phyloP scores from a whole-genome alignment of 2,888 invertebrate genomes.

The Leptopterna dolabrata region DNA sequence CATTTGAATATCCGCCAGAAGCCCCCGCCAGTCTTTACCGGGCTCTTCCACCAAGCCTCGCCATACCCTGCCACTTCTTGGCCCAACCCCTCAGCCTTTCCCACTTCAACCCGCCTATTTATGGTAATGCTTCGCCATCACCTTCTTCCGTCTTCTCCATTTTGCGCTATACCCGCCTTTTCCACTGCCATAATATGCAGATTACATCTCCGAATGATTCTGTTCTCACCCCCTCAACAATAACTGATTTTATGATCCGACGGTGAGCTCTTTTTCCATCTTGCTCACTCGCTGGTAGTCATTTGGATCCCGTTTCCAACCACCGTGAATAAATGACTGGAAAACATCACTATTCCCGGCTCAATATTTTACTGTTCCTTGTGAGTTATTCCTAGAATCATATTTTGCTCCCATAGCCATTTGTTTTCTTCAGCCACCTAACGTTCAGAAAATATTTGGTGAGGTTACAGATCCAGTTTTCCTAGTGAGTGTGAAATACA shows the following conservation, averaged over 20 bases:
- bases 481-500: too few relatives aligned
- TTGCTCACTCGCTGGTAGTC: neutral
- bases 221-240: slow-evolving; percentile 24
- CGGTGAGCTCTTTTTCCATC: slow-evolving; percentile 15
- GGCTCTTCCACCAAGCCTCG: neutral
- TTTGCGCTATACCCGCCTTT: neutral
- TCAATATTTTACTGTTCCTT: too few relatives aligned
- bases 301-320: slow-evolving; percentile 1
- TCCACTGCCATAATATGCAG: slow-evolving; percentile 53
- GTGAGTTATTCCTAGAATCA: too few relatives aligned
- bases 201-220: slow-evolving; percentile 55
- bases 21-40: neutral
- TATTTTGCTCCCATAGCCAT: too few relatives aligned
- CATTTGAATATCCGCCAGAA: slow-evolving; percentile 57
- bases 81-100: neutral
- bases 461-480: too few relatives aligned
- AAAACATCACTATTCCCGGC: neutral
- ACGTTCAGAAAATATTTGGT: too few relatives aligned
- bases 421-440: too few relatives aligned
- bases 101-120: slow-evolving; percentile 28
- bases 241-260: slow-evolving; percentile 32
- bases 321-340: neutral
- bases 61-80: neutral
- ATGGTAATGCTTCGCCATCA: slow-evolving; percentile 36
- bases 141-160: slow-evolving; percentile 41